Percentiles rank a stretch among this genome's conserved stretches.
phyloP scores from a whole-genome alignment of 2,113 vertebrate genomes.

The Romanogobio albipinnatus region DNA sequence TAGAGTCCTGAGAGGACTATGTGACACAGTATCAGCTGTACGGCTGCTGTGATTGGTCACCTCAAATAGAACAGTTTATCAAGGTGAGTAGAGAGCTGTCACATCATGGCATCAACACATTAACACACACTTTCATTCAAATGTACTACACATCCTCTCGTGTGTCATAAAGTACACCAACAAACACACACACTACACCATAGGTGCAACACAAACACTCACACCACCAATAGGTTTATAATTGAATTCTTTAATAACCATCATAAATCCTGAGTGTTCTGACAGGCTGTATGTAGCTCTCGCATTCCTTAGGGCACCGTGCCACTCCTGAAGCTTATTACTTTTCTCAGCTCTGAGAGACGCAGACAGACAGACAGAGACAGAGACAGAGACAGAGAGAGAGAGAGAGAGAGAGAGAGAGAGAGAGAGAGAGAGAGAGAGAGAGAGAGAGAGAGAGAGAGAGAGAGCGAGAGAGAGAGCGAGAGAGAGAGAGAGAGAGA shows the following conservation, averaged over 20 bases:
- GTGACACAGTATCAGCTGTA: background rate
- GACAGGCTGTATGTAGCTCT: conserved; percentile 46
- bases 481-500: too few relatives aligned
- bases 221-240: conserved; percentile 50
- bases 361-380: too few relatives aligned
- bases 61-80: background rate
- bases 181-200: conserved; percentile 23
- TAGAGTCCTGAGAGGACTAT: background rate
- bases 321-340: conserved; percentile 49
- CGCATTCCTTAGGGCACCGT: conserved; percentile 44
- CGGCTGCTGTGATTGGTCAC: conserved; percentile 16
- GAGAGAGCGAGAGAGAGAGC: background rate
- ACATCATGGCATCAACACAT: conserved; percentile 12
- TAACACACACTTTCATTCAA: conserved; percentile 23
- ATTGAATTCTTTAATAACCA: conserved; percentile 68
- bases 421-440: background rate
- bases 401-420: background rate
- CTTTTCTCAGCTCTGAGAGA: conserved; percentile 12
- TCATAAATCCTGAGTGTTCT: conserved; percentile 51
- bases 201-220: conserved; percentile 9
- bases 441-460: background rate
- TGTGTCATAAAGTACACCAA: conserved; percentile 18
- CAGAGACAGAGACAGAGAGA: too few relatives aligned
- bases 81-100: conserved; percentile 2
- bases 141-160: background rate